Base-by-base conservation (phyloP, 1,140 invertebrate species). In the Bombus difficillimus region DNA sequence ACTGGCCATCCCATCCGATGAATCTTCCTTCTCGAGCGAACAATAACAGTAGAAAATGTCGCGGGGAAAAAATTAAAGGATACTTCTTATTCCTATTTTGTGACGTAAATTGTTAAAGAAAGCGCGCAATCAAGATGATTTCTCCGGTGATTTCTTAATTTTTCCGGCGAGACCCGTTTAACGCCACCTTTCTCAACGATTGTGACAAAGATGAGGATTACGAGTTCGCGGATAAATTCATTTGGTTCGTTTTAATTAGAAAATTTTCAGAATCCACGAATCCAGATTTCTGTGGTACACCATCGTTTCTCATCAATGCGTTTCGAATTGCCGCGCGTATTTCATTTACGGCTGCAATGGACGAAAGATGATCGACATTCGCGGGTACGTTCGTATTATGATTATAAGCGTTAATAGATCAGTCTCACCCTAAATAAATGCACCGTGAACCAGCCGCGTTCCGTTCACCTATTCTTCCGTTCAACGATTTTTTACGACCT, bases 181-280 rank as follows among this genome's bases (percentile, higher is more conserved):
- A 39, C 34, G 53, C 43, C 37, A 71, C 72, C 32, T 47, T 34
- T 37, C 66, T 53, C 47, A 6, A 53, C 47, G 47, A 53, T 4
- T 6, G 15, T 0, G 47, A 25, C 66, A 22, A 9, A 6, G 8
- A 69, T 18, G 15, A 37, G 22, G 34, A 47, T 32, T 10, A 28
- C 78, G 81, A 37, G 66, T 71, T 72, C 71, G 80, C 84, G 76
- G 47, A 68, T 9, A 82, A 86, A 90, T 87, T 85, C 85, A 89
- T 89, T 69, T 81, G 77, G 64, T 62, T 78, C 74, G 81, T 47
- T 87, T 78, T 87, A 90, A 90, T 90, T 89, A 87, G 69, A 80
- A 74, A n/a, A n/a, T 62, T 62, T 28, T 13, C 47, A 8, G 47
- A 53, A 53, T 53, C 18, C 47, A 53, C 47, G 47, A 22, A 53